Base-by-base conservation (phyloP, 1,140 invertebrate genomes). In the Meteorus sp. region DNA sequence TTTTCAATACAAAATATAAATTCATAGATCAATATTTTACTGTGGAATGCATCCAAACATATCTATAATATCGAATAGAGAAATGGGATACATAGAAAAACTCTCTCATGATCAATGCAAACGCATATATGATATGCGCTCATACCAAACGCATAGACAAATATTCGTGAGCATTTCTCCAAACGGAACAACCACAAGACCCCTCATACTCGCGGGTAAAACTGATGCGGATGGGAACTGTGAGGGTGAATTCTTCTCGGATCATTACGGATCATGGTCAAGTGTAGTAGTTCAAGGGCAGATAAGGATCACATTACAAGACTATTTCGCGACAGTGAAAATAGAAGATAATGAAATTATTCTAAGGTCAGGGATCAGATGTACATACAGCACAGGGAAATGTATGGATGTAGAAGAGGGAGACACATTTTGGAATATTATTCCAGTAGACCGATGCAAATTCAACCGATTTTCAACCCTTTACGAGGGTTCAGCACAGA, bases 41-140 rank as follows among this genome's bases (percentile, higher is more conserved):
- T 68, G 60, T 20, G 62, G 66, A 0, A 65, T 66, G 62, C 47
- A 59, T 33, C 64, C 63, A 0, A 61, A 66, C n/a, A 51, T 44
- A 31, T 59, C 1, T n/a, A 11, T 0, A 48, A 37, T n/a, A 3
- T 57, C 2, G 25, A 45, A 1, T 5, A 35, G 3, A n/a, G n/a
- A n/a, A n/a, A n/a, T n/a, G n/a, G n/a, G n/a, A n/a, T n/a, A n/a
- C n/a, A n/a, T n/a, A n/a, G n/a, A n/a, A n/a, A n/a, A n/a, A n/a
- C n/a, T n/a, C n/a, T n/a, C n/a, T n/a, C n/a, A n/a, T n/a, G n/a
- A n/a, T n/a, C n/a, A n/a, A n/a, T n/a, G n/a, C n/a, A n/a, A n/a
- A n/a, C n/a, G n/a, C n/a, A n/a, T n/a, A n/a, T n/a, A n/a, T n/a
- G n/a, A n/a, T n/a, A n/a, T n/a, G n/a, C n/a, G n/a, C n/a, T n/a